These are phyloP conservation scores for Melitaea athalia DNA, from an alignment of 2,888 invertebrate genomes.

Conservation along the genomic window DNA sequence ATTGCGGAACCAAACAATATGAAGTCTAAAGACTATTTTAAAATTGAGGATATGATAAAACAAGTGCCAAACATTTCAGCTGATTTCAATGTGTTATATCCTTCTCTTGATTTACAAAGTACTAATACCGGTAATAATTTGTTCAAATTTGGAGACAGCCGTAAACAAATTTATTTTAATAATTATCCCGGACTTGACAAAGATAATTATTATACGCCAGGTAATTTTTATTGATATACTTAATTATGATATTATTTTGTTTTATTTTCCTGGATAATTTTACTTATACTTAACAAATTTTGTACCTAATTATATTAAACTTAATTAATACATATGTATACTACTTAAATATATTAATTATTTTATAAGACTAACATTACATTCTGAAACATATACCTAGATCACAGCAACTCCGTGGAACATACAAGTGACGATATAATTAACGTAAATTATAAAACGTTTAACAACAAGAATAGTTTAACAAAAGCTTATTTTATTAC, in stretches of 20 bases:
- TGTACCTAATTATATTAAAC: background rate
- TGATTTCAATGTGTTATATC: conserved; percentile 25
- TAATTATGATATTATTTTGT: background rate
- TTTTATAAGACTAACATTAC: background rate
- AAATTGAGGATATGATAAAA: conserved; percentile 49
- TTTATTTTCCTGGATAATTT: background rate
- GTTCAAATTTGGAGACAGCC: conserved; percentile 8
- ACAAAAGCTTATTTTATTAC: background rate
- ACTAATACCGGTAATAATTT: background rate
- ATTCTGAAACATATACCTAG: background rate
- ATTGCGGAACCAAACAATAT: conserved; percentile 40
- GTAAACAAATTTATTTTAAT: background rate
- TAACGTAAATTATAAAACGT: conserved; percentile 15
- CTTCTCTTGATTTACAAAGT: conserved; percentile 11
- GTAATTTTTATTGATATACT: background rate
- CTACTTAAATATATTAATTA: background rate
- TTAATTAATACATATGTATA: background rate
- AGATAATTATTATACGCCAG: background rate
- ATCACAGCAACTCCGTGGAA: background rate
- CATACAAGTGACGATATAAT: conserved; percentile 19
- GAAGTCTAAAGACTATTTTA: conserved; percentile 43
- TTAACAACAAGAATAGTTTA: background rate
- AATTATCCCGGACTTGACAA: background rate
- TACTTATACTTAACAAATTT: background rate
- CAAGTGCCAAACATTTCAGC: conserved; percentile 56